phyloP scores from a whole-genome alignment of 2,113 vertebrate species.

The Cyprinodon brontotheroides region DNA sequence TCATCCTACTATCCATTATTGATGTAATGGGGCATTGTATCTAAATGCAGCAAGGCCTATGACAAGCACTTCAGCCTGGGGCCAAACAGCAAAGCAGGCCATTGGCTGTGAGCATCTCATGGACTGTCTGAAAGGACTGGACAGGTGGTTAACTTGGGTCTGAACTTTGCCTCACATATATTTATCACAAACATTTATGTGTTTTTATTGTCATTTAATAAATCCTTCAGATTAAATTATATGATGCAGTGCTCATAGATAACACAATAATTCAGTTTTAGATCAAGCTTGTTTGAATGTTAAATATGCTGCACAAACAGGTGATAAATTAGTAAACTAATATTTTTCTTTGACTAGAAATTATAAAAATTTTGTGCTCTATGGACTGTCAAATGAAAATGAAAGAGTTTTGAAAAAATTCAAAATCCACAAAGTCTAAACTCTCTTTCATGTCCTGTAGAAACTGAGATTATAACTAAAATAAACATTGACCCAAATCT shows the following conservation, averaged over 20 bases:
- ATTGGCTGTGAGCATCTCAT: constrained; percentile 32
- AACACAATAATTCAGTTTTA: not conserved
- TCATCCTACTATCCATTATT: constrained; percentile 74
- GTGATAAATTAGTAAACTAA: too few species aligned
- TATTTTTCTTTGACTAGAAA: too few species aligned
- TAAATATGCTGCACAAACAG: too few species aligned
- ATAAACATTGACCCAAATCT: too few species aligned
- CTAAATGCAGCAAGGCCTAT: constrained; percentile 68
- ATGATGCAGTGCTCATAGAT: not conserved
- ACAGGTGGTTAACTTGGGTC: constrained; percentile 57
- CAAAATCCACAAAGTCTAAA: too few species aligned
- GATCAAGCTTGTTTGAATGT: too few species aligned
- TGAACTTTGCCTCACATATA: constrained; percentile 44
- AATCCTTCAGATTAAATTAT: not conserved
- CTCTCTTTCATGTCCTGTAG: too few species aligned
- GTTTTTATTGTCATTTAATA: constrained; percentile 9
- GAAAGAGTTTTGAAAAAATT: too few species aligned
- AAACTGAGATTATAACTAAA: too few species aligned
- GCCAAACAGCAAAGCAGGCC: constrained; percentile 58
- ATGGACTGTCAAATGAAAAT: too few species aligned
- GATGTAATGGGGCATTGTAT: constrained; percentile 77
- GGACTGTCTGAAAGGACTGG: constrained; percentile 42
- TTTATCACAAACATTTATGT: not conserved
- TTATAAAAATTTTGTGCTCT: too few species aligned
- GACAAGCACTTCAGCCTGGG: constrained; percentile 62